Conservation (phyloP, 2,113 vertebrate species). For the Haemorhous mexicanus region DNA sequence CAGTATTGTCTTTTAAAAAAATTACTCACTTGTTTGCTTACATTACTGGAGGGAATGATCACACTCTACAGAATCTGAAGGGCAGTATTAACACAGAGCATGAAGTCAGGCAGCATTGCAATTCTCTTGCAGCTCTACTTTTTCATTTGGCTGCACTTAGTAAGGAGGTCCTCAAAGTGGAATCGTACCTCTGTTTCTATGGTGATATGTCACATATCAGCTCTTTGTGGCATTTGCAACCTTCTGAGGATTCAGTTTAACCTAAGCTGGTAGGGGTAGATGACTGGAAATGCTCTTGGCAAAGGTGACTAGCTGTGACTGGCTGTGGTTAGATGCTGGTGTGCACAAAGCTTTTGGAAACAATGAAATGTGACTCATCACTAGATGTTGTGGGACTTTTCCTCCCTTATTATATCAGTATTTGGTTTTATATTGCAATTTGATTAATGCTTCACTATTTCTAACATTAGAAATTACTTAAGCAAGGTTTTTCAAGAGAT, state of each 20-base stretch:
- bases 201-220: background rate
- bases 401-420: background rate
- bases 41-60: background rate
- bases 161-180: background rate
- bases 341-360: background rate
- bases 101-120: background rate
- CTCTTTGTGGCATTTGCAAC: background rate
- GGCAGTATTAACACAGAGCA: background rate
- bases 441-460: background rate
- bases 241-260: background rate
- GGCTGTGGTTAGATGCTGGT: background rate
- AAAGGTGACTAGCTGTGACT: background rate
- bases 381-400: background rate
- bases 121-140: background rate
- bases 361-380: background rate
- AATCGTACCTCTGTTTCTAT: background rate
- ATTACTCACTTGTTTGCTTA: conserved; percentile 18
- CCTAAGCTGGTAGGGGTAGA: background rate
- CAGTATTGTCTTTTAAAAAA: background rate
- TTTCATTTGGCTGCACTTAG: background rate
- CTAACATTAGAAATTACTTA: background rate
- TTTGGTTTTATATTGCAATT: background rate
- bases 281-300: background rate
- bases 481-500: background rate
- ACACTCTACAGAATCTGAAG: background rate